Percentiles rank a stretch among this genome's conserved stretches.
These are phyloP conservation scores for Cygnus olor DNA, from an alignment of 2,797 vertebrate genomes.

Conservation along the genomic window DNA sequence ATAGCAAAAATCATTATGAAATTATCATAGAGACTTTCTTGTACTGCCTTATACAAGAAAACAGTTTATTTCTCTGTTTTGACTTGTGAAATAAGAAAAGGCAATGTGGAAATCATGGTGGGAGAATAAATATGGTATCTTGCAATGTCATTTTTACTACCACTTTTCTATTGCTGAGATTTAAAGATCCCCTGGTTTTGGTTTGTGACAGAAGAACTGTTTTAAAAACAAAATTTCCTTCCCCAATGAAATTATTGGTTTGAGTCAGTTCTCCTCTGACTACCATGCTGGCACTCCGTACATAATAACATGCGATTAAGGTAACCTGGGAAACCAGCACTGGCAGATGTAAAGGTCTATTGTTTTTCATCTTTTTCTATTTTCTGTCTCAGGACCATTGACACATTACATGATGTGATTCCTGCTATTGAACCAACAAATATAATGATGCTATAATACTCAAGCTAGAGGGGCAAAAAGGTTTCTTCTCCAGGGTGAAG, in stretches of 20 bases:
- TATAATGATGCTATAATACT: not conserved
- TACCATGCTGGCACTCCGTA: not conserved
- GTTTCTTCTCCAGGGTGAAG: not conserved
- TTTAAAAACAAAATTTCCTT: not conserved
- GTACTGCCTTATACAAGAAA: not conserved
- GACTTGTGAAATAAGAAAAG: not conserved
- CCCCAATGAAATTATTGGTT: not conserved
- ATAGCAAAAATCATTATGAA: not conserved
- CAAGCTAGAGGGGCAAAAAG: not conserved
- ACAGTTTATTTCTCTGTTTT: not conserved
- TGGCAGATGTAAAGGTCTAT: not conserved
- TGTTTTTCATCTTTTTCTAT: conserved; percentile 2
- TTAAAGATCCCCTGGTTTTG: not conserved
- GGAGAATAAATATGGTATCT: not conserved
- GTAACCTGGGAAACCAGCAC: conserved; percentile 5
- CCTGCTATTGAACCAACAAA: not conserved
- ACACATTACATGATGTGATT: not conserved
- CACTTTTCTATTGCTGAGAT: not conserved
- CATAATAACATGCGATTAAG: not conserved
- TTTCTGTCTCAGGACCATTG: not conserved
- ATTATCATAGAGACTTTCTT: not conserved
- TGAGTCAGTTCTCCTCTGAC: not conserved
- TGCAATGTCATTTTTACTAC: not conserved
- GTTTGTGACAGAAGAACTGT: not conserved
- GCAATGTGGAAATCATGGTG: not conserved